Conservation (phyloP, 2,888 invertebrate genomes). For the Mantis religiosa region DNA sequence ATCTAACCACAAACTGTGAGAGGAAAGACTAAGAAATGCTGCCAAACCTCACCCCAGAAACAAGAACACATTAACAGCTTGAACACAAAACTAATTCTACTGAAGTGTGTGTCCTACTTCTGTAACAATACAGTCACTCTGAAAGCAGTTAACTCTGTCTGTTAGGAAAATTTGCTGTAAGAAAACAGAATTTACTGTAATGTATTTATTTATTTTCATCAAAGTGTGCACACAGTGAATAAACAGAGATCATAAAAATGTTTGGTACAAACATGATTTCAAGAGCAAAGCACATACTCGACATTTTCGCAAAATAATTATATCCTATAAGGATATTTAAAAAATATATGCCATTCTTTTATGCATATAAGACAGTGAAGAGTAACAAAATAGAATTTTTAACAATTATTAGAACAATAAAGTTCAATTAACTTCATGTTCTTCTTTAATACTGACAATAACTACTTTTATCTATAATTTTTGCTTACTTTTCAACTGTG, state of each 20-base stretch:
- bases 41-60: too few relatives aligned
- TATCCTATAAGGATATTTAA: not conserved
- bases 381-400: constrained; percentile 8
- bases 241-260: constrained; percentile 9
- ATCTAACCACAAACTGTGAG: too few relatives aligned
- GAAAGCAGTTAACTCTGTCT: too few relatives aligned
- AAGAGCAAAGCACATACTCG: constrained; percentile 1
- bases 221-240: not conserved
- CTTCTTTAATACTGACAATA: constrained; percentile 1
- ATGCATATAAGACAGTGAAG: not conserved
- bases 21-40: too few relatives aligned
- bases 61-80: too few relatives aligned
- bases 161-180: too few relatives aligned
- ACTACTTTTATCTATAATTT: not conserved
- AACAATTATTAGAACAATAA: not conserved
- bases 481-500: not conserved
- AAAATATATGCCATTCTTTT: constrained; percentile 7
- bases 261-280: not conserved
- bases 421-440: not conserved
- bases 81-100: too few relatives aligned
- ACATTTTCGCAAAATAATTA: not conserved
- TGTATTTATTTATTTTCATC: not conserved
- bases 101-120: too few relatives aligned
- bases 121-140: too few relatives aligned
- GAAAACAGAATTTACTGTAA: too few relatives aligned